phyloP scores from a whole-genome alignment of 2,888 invertebrate species.

The Standfussiana lucernea region DNA sequence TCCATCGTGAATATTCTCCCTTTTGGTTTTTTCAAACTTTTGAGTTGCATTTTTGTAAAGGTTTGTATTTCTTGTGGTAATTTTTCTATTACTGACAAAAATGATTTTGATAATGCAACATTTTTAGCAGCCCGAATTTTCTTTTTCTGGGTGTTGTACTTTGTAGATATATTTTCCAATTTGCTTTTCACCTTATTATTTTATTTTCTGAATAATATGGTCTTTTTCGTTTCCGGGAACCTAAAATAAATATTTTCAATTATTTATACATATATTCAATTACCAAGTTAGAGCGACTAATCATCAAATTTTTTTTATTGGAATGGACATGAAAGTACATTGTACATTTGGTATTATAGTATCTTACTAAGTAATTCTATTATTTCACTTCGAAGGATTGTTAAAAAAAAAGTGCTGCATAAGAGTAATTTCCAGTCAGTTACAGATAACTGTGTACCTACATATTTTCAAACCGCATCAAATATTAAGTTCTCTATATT shows the following conservation, averaged over 20 bases:
- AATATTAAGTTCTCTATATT: too few species aligned
- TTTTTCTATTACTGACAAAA: not conserved
- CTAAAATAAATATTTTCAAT: not conserved
- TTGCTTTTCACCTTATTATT: not conserved
- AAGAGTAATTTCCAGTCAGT: too few species aligned
- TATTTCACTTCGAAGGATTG: too few species aligned
- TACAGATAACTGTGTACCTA: too few species aligned
- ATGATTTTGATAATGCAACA: not conserved
- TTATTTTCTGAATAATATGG: not conserved
- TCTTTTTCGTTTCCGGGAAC: not conserved
- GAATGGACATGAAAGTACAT: too few species aligned
- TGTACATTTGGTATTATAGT: too few species aligned
- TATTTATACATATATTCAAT: not conserved
- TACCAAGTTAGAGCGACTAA: too few species aligned
- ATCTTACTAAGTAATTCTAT: too few species aligned
- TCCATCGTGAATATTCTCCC: conserved; percentile 1
- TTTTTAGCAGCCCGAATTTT: conserved; percentile 2
- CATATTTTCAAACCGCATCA: too few species aligned
- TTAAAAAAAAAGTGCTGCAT: too few species aligned
- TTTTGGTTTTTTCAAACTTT: conserved; percentile 3
- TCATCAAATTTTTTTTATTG: too few species aligned
- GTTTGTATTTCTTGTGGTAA: conserved; percentile 3
- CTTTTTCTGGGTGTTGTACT: not conserved
- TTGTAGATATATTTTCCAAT: not conserved
- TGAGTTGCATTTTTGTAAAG: too few species aligned